Evolutionary conservation across 2,113 vertebrate genomes (phyloP).

Genomic region (Serilophus lunatus): DNA sequence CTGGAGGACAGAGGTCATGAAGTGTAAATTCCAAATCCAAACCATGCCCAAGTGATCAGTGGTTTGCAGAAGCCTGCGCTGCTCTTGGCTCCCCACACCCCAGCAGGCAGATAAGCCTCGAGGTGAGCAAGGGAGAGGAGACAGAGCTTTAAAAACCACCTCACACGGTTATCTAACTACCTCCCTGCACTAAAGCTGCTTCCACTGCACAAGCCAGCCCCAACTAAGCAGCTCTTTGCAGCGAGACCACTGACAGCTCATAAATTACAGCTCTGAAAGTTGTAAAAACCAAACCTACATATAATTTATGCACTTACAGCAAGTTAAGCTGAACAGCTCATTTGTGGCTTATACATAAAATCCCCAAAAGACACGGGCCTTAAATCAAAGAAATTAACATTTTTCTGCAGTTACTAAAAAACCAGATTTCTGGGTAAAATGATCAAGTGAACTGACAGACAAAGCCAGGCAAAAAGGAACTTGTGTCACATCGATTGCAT

Average conservation of each 20-base stretch:
- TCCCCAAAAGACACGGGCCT: not conserved
- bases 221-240: not conserved
- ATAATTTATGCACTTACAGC: not conserved
- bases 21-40: not conserved
- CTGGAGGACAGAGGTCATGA: not conserved
- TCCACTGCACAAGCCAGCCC: not conserved
- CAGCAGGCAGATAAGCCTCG: not conserved
- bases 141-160: not conserved
- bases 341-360: not conserved
- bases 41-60: not conserved
- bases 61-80: not conserved
- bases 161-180: not conserved
- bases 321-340: not conserved
- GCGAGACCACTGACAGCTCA: not conserved
- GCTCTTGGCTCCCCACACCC: not conserved
- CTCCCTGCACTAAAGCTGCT: not conserved
- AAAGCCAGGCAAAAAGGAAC: not conserved
- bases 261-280: not conserved
- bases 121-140: not conserved
- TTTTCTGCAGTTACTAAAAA: not conserved
- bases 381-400: not conserved
- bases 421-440: not conserved
- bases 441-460: not conserved
- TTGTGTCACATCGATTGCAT: fast-evolving
- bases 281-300: not conserved